A percentile compares a stretch with the other conserved stretches of the same genome.
Evolutionary conservation across 2,113 vertebrate species (phyloP).

Genomic region (Aythya baeri): DNA sequence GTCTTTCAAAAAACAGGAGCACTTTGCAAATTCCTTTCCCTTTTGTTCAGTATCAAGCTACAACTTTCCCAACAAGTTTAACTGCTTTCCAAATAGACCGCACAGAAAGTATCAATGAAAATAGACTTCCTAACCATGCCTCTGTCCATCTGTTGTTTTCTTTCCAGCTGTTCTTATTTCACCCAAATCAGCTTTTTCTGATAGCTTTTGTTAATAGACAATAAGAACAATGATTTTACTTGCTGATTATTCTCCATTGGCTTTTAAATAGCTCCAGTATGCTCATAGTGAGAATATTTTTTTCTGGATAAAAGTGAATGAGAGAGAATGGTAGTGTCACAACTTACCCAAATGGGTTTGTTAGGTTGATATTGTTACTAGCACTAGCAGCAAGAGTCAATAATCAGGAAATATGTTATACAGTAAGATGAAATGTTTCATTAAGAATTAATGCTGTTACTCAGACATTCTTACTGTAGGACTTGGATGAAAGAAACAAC

Average conservation of each 20-base stretch:
- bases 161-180: conserved; percentile 53
- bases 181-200: conserved; percentile 50
- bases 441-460: neutral
- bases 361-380: conserved; percentile 58
- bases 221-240: conserved; percentile 55
- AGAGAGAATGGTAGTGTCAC: conserved; percentile 9
- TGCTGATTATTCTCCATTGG: conserved; percentile 31
- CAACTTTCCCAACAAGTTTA: neutral
- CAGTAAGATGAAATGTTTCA: neutral
- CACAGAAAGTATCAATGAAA: conserved; percentile 12
- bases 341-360: conserved; percentile 32
- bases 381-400: conserved; percentile 23
- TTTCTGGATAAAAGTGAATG: conserved; percentile 15
- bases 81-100: neutral
- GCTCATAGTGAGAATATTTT: conserved; percentile 40
- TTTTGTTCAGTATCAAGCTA: neutral
- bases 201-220: conserved; percentile 60
- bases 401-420: conserved; percentile 25
- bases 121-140: neutral
- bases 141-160: conserved; percentile 28
- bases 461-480: neutral
- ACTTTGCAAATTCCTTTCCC: neutral
- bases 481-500: neutral
- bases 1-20: neutral
- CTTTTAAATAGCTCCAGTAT: conserved; percentile 47